Evolutionary conservation across 2,113 vertebrate genomes (phyloP), one percentile per base, ranked within the genome.

Genomic region (Lanius ludovicianus): DNA sequence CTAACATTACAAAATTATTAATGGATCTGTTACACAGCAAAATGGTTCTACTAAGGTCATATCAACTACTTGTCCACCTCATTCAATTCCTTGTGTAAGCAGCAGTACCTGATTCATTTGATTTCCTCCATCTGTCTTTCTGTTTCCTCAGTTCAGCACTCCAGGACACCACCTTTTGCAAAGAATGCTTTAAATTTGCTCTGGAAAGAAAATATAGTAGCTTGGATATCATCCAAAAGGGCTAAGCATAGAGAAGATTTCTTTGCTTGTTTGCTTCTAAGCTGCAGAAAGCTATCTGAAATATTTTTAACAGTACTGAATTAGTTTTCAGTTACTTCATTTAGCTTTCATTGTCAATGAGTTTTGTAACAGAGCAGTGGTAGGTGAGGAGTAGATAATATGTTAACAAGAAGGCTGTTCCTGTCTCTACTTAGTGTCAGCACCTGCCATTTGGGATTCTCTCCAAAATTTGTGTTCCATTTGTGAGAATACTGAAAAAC

Each of bases 81-180:
- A 94, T 96, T 95, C 90, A 96, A 68, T 93, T 94, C 87, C 90
- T 80, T 80, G 65, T 65, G 71, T 71, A 81, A 90, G 88, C 87
- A 93, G 90, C 79, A 93, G 73, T 84, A 96, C 85, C 90, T 84
- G 90, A 96, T 96, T 95, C 31, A 96, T 93, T 84, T 87, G 80
- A 80, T 93, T 94, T 94, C 95, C 93, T 96, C 95, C 96, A 96
- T 97, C 95, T 97, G 95, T 95, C 90, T 96, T 96, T 96, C 85
- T 92, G 56, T 94, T 96, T 95, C 81, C 88, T 60, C 64, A 71
- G 92, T 84, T 92, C 95, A 75, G 75, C 93, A 92, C 93, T 82
- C 92, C 96, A 96, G 96, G 95, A 95, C 60, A 94, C 62, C 79
- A 96, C 88, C 95, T 95, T 94, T 96, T 96, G 92, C 95, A 94